Conservation (phyloP, 2,113 vertebrate genomes). For the Orthonyx spaldingii region DNA sequence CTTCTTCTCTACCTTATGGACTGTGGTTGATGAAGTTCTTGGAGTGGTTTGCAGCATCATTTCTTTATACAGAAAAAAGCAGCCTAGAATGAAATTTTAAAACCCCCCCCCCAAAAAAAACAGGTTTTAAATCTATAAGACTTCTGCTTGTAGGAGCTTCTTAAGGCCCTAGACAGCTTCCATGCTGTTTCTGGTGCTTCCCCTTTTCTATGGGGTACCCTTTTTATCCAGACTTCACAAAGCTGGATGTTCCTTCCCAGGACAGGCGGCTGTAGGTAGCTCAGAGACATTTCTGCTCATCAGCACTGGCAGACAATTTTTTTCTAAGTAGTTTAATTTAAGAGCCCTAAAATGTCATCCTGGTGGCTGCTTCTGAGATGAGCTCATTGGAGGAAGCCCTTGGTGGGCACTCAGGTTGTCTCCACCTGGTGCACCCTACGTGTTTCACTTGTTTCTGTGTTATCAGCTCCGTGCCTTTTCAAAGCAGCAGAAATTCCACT, state of each 20-base stretch:
- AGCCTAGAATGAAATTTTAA: neutral
- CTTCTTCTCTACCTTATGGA: neutral
- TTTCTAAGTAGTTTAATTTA: neutral
- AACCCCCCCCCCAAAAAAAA: no score
- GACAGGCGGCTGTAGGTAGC: neutral
- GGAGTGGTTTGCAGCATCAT: neutral
- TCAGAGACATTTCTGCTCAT: neutral
- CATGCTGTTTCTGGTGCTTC: neutral
- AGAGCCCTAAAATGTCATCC: neutral
- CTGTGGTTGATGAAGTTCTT: neutral
- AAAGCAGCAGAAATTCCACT: neutral
- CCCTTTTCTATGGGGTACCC: neutral
- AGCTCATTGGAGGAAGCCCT: neutral
- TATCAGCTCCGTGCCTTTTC: neutral
- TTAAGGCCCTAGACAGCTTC: neutral
- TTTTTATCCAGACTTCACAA: neutral
- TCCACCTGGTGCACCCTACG: rapidly evolving
- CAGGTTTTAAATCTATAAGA: neutral
- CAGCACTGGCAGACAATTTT: neutral
- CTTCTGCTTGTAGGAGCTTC: neutral
- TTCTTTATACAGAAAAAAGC: neutral
- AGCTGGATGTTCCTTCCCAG: neutral
- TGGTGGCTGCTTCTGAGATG: neutral
- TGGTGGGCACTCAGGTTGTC: neutral
- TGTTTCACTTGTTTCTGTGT: neutral